Evolutionary conservation across 2,113 vertebrate species (phyloP), one percentile per base, ranked within the genome.

Genomic region (Onychostruthus taczanowskii): DNA sequence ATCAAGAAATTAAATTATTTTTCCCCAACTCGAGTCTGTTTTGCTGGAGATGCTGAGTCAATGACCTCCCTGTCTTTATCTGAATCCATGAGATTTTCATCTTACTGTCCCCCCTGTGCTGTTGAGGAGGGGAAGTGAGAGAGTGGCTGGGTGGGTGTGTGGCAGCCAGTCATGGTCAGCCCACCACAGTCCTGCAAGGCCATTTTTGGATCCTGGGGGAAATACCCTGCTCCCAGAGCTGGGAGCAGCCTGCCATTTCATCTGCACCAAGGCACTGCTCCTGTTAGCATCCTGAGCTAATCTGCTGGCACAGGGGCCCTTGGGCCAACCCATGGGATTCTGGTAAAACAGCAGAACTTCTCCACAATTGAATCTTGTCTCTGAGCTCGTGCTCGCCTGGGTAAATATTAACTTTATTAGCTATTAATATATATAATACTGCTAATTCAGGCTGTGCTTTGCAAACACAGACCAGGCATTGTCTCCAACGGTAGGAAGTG

Each of bases 1-100:
- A 41, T 13, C 33, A 24, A 43, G 41, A 43, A 31, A 84, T 30
- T 4, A 35, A 70, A 66, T 56, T 28, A 9, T 21, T 77, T 82
- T 28, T 9, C 31, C n/a, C 15, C 9, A 33, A 5, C 5, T 37
- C 0, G 1, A 37, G 16, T 31, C 35, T 72, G 13, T 72, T 76
- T 62, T 84, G 30, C 41, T 7, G 10, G 41, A 37, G 43, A 64
- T 3, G 5, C 30, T 52, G 16, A 30, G 20, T 37, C 39, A 53
- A 56, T 39, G 43, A 63, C 31, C 30, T 52, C 18, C 21, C 28
- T 63, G 31, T 33, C 43, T 75, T 35, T 41, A 35, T 17, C 41
- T 58, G 52, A 56, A 12, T n/a, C 18, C 58, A 21, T 2, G 2
- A 31, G n/a, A 8, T 72, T 87, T 75, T 72, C 8, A 41, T 35